phyloP scores from a whole-genome alignment of 2,797 vertebrate species.

The Dermochelys coriacea region DNA sequence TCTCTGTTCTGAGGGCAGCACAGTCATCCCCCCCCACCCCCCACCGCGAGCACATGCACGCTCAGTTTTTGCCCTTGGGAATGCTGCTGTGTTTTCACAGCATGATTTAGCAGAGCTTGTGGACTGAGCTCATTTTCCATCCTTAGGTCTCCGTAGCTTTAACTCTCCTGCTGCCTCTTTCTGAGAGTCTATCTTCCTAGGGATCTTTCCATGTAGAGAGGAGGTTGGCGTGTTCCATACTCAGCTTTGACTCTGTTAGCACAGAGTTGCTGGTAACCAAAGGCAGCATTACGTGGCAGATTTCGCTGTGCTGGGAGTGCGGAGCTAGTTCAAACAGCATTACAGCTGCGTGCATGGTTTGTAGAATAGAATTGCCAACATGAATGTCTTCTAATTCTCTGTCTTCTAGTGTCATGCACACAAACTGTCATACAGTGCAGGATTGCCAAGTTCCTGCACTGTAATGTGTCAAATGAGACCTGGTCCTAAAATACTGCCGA shows the following conservation, averaged over 20 bases:
- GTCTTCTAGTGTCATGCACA: not conserved
- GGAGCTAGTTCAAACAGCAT: not conserved
- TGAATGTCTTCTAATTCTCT: not conserved
- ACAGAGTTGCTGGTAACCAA: not conserved
- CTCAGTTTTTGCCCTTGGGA: not conserved
- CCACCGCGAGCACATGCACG: too few species aligned
- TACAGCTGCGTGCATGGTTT: not conserved
- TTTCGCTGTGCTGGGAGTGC: not conserved
- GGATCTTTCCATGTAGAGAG: not conserved
- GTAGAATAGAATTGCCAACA: not conserved
- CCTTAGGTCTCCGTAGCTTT: too few species aligned
- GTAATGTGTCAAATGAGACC: not conserved
- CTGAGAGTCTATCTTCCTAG: not conserved
- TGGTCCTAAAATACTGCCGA: not conserved
- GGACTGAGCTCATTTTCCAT: not conserved
- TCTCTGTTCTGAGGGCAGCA: not conserved
- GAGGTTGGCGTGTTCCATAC: not conserved
- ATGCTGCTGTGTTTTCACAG: not conserved
- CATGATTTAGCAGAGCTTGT: not conserved
- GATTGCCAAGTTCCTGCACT: not conserved
- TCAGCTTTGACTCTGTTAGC: not conserved
- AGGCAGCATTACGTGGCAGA: not conserved
- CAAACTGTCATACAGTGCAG: not conserved
- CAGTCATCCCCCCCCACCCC: not conserved
- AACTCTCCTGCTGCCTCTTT: not conserved